Percentiles rank a stretch among this genome's conserved stretches.
Conservation (phyloP, 2,797 vertebrate species). For the Coccyzus lansbergi region DNA sequence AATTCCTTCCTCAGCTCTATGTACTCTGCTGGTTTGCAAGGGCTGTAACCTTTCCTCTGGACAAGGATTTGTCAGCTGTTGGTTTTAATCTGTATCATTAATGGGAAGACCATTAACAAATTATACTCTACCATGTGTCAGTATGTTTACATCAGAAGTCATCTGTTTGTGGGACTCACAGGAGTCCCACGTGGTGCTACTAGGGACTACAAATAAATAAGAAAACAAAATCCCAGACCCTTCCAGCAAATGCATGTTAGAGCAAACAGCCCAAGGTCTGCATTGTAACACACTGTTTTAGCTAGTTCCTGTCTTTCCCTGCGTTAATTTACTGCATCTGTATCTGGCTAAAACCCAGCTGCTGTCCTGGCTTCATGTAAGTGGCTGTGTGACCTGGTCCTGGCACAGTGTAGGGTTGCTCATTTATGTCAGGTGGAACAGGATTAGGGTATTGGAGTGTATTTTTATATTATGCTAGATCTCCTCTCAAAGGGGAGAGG, state of each 20-base stretch:
- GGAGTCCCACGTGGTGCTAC: rapidly evolving
- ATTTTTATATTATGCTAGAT: neutral
- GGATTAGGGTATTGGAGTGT: rapidly evolving
- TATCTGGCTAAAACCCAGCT: neutral
- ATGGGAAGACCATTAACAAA: neutral
- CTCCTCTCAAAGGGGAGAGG: neutral
- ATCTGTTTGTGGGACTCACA: neutral
- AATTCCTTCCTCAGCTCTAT: neutral
- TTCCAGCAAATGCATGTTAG: neutral
- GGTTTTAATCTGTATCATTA: neutral
- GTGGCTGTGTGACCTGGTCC: rapidly evolving
- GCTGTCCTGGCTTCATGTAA: neutral
- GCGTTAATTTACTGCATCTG: neutral
- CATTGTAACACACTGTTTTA: neutral
- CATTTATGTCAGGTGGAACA: neutral
- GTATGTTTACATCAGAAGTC: neutral
- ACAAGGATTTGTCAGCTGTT: neutral
- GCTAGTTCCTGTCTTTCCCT: neutral
- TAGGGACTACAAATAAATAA: neutral
- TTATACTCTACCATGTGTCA: rapidly evolving
- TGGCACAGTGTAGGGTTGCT: neutral
- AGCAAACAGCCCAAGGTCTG: neutral
- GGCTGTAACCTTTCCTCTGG: neutral
- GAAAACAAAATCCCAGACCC: neutral
- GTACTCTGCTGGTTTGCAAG: neutral